Base-by-base conservation (phyloP, 2,888 invertebrate genomes). In the Trilocha varians region DNA sequence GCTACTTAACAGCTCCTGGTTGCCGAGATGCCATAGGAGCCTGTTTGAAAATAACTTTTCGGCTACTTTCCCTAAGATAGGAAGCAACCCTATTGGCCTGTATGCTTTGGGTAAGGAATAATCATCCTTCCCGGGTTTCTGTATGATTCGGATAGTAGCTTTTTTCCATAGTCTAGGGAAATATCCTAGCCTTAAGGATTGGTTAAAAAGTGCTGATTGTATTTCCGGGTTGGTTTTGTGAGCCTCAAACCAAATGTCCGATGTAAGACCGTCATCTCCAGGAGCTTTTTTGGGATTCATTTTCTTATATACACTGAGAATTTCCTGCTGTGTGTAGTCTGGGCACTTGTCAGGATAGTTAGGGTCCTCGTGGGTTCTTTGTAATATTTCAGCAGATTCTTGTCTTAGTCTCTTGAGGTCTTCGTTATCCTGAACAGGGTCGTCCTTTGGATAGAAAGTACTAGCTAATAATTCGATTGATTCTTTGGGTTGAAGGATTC, bases 221-320 rank as follows among this genome's bases (percentile, higher is more conserved):
- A 37, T 13, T 17, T 18, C 17, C n/a, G 17, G 37, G 3, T 17
- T 8, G 11, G 11, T 13, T 11, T 16, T 5, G 9, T 13, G 13
- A 9, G 17, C 17, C 34, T 18, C 5, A 1, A 13, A 17, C 16
- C 50, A 53, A 2, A 58, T 56, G 14, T 55, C 52, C 0, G 55
- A 43, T 1, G 50, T 50, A 2, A 52, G 18, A 1, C 53, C 50
- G 6, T 57, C 53, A 1, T 34, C 32, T 5, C 52, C 53, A 0
- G 53, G 53, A 0, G 53, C 53, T 16, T 52, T 53, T 14, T 48
- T 49, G 0, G 47, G 49, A 18, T 48, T 43, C 1, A 48, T 38
- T 5, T 16, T 16, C 2, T 17, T 2, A 0, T 42, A 25, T 0
- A 43, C 41, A 0, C 3, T 13, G 0, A 36, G 32, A 11, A 52